Percentiles rank a stretch among this genome's conserved stretches.
Evolutionary conservation across 1,140 invertebrate species (phyloP).

Genomic region (Belonocnema kinseyi): DNA sequence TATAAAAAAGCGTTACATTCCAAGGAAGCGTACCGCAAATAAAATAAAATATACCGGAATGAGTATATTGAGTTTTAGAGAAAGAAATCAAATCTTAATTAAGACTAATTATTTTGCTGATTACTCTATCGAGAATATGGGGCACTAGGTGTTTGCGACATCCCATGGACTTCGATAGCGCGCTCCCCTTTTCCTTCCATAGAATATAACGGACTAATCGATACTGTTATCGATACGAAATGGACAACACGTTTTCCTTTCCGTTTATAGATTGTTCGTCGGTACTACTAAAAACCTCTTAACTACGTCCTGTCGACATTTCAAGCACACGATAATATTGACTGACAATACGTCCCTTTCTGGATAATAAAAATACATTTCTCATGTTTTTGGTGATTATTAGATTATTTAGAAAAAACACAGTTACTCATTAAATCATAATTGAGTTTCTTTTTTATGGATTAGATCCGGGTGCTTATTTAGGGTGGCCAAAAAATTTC

Average conservation of each 20-base stretch:
- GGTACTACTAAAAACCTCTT: slow-evolving; percentile 24
- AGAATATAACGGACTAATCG: slow-evolving; percentile 42
- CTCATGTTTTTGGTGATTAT: not conserved
- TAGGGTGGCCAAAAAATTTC: too few relatives aligned
- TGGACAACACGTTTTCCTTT: slow-evolving; percentile 39
- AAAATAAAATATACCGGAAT: too few relatives aligned
- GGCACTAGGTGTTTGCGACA: slow-evolving; percentile 27
- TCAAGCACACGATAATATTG: not conserved
- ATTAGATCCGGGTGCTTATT: too few relatives aligned
- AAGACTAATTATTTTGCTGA: slow-evolving; percentile 46
- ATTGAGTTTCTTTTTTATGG: too few relatives aligned
- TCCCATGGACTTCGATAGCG: slow-evolving; percentile 33
- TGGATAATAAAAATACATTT: not conserved
- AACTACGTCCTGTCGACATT: slow-evolving; percentile 24
- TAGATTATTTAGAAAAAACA: too few relatives aligned
- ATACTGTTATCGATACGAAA: slow-evolving; percentile 41
- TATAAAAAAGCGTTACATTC: too few relatives aligned
- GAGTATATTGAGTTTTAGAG: not conserved
- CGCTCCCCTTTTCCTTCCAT: slow-evolving; percentile 27
- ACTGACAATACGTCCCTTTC: not conserved
- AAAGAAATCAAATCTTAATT: slow-evolving; percentile 25
- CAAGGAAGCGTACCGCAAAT: too few relatives aligned
- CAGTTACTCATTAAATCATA: too few relatives aligned
- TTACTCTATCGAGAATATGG: slow-evolving; percentile 40
- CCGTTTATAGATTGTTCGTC: slow-evolving; percentile 33